Percentiles rank a stretch among this genome's conserved stretches.
Evolutionary conservation across 1,140 invertebrate genomes (phyloP).

Genomic region (Nilaparvata lugens): DNA sequence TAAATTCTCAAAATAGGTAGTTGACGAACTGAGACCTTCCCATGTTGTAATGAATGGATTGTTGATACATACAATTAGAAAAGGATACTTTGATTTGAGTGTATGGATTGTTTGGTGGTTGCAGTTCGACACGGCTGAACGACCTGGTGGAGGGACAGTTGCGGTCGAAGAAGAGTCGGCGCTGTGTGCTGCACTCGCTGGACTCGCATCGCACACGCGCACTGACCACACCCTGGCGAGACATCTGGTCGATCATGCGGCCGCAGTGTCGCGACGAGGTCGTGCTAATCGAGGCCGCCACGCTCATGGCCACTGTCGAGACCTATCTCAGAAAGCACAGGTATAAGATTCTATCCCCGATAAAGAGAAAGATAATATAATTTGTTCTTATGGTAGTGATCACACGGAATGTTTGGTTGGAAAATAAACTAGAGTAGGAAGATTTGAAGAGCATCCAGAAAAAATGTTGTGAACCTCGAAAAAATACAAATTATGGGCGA

Average conservation of each 20-base stretch:
- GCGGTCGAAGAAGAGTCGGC: slow-evolving; percentile 73
- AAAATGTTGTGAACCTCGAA: too few species aligned
- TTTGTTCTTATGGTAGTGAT: too few species aligned
- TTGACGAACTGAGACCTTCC: too few species aligned
- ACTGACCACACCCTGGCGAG: slow-evolving; percentile 57
- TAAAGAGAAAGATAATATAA: too few species aligned
- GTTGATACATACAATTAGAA: too few species aligned
- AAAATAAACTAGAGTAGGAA: too few species aligned
- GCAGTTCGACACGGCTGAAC: slow-evolving; percentile 57
- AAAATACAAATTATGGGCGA: too few species aligned
- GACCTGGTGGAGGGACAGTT: slow-evolving; percentile 71
- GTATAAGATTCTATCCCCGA: slow-evolving; percentile 30
- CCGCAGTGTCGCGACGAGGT: slow-evolving; percentile 74
- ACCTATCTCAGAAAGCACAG: slow-evolving; percentile 83
- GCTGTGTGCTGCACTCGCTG: slow-evolving; percentile 77
- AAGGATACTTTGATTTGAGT: slow-evolving; percentile 9
- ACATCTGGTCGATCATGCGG: slow-evolving; percentile 83
- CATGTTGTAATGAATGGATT: too few species aligned
- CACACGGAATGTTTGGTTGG: too few species aligned
- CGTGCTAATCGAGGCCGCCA: slow-evolving; percentile 72
- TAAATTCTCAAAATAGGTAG: too few species aligned
- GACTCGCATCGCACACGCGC: slow-evolving; percentile 68
- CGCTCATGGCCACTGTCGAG: slow-evolving; percentile 72
- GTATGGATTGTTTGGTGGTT: slow-evolving; percentile 7
- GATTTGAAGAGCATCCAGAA: too few species aligned